These are phyloP conservation scores for Crotalus helleri DNA, from an alignment of 2,113 vertebrate species.

Conservation along the genomic window DNA sequence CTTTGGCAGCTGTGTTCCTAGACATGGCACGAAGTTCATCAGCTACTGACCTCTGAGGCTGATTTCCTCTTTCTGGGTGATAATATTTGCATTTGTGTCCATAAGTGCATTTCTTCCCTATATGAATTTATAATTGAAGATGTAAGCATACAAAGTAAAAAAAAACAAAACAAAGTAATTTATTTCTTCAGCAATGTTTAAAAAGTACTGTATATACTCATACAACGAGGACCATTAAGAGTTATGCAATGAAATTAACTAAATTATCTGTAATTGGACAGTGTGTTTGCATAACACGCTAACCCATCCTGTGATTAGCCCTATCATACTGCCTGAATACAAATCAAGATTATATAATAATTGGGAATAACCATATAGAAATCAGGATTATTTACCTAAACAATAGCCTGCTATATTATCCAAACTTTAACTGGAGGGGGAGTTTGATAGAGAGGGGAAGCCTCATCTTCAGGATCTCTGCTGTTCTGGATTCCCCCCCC, in stretches of 20 bases:
- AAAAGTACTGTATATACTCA: not conserved
- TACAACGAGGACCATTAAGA: not conserved
- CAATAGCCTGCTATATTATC: not conserved
- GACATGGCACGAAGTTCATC: conserved; percentile 96
- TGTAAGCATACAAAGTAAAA: not conserved
- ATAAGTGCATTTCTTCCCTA: conserved; percentile 98
- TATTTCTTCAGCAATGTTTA: not conserved
- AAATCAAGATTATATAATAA: not conserved
- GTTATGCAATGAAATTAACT: not conserved
- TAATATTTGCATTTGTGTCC: conserved; percentile 99
- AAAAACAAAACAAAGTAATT: not conserved
- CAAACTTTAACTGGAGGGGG: not conserved
- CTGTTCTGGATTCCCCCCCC: not conserved
- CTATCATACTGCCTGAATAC: not conserved
- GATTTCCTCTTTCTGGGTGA: conserved; percentile 91
- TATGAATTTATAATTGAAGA: conserved; percentile 8
- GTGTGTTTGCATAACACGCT: not conserved
- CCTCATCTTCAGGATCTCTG: not conserved
- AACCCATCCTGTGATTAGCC: not conserved
- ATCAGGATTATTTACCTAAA: not conserved
- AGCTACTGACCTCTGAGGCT: conserved; percentile 94
- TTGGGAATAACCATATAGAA: not conserved
- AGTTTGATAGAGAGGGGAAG: not conserved
- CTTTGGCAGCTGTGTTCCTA: conserved; percentile 83
- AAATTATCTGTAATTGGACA: not conserved